phyloP scores from a whole-genome alignment of 2,113 vertebrate species.

The Clinocottus analis region DNA sequence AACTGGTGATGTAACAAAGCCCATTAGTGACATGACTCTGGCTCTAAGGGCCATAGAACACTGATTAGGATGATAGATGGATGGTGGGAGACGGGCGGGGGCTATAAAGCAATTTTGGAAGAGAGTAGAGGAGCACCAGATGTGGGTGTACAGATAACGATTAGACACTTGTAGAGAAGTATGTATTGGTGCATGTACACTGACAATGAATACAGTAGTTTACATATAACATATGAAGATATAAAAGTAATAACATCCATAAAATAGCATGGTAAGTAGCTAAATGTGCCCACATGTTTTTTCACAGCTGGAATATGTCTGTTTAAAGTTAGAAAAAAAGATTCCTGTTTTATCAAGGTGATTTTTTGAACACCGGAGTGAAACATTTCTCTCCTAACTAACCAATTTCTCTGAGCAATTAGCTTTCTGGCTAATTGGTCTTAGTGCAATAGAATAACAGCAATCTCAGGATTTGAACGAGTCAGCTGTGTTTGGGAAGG shows the following conservation, averaged over 20 bases:
- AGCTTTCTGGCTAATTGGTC: slow-evolving; percentile 69
- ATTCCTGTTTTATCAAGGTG: background rate
- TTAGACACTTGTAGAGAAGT: background rate
- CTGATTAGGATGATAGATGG: slow-evolving; percentile 19
- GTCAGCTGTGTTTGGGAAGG: slow-evolving; percentile 80
- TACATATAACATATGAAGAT: background rate
- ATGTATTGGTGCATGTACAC: background rate
- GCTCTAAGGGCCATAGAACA: slow-evolving; percentile 10
- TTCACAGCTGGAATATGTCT: background rate
- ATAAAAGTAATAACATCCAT: background rate
- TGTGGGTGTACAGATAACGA: background rate
- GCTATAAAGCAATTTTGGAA: background rate
- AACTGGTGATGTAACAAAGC: slow-evolving; percentile 3
- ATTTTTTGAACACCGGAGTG: slow-evolving; percentile 34
- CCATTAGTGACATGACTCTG: background rate
- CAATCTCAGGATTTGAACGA: slow-evolving; percentile 64
- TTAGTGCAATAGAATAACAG: slow-evolving; percentile 62
- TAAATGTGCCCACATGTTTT: background rate
- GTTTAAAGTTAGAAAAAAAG: background rate
- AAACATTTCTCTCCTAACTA: slow-evolving; percentile 35
- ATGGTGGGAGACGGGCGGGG: background rate
- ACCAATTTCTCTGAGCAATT: slow-evolving; percentile 53
- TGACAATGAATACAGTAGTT: slow-evolving; percentile 9
- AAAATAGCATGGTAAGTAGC: background rate
- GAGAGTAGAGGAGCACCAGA: background rate